Evolutionary conservation across 1,140 invertebrate genomes (phyloP).

Genomic region (Venustaconcha ellipsiformis): DNA sequence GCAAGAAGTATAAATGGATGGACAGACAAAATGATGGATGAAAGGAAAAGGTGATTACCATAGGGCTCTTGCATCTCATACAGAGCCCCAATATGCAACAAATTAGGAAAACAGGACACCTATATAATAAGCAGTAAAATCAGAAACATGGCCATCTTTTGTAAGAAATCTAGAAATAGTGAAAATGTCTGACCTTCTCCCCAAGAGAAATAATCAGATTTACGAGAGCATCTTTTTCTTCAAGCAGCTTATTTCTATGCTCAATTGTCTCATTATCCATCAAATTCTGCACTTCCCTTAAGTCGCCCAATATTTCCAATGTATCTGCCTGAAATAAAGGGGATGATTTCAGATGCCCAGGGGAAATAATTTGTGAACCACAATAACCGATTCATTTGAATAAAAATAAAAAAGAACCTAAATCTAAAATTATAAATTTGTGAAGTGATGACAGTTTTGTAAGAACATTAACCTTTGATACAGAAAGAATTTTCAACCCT

Average conservation of each 20-base stretch:
- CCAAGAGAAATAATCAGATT: constrained; percentile 49
- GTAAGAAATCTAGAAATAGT: neutral
- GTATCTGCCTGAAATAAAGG: constrained; percentile 49
- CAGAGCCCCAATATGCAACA: no score
- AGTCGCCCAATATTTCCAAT: constrained; percentile 53
- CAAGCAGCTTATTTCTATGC: constrained; percentile 44
- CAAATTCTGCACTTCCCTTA: constrained; percentile 48
- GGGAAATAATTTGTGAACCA: neutral
- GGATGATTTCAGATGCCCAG: neutral
- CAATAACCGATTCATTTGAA: no score
- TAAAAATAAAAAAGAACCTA: no score
- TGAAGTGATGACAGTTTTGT: no score
- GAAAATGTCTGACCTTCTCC: constrained; percentile 49
- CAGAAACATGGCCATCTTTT: neutral
- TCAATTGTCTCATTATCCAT: constrained; percentile 42
- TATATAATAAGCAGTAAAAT: neutral
- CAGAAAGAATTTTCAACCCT: no score
- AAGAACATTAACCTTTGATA: no score
- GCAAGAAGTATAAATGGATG: no score
- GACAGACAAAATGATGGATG: no score
- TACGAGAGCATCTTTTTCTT: constrained; percentile 55
- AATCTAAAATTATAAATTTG: no score
- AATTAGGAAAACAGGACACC: no score
- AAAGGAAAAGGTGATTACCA: no score
- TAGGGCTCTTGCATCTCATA: no score